Evolutionary conservation across 2,888 invertebrate species (phyloP).

Genomic region (Oeneis ivallda): DNA sequence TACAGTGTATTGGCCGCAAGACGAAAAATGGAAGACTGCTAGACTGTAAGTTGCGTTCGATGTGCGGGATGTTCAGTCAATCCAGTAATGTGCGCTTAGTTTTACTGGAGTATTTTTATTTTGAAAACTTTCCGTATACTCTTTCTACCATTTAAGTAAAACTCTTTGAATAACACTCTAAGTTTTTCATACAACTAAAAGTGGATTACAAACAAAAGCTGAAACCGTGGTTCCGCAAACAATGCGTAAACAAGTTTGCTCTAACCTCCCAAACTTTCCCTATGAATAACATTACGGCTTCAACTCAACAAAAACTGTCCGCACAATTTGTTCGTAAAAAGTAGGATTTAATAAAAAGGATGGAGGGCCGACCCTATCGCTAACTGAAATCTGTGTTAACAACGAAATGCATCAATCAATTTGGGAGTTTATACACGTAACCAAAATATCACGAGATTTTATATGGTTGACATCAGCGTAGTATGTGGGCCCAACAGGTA

Average conservation of each 20-base stretch:
- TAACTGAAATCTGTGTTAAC: not conserved
- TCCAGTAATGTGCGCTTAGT: no score
- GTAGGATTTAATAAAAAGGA: constrained; percentile 31
- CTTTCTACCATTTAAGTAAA: not conserved
- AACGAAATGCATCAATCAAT: not conserved
- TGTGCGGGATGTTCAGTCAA: no score
- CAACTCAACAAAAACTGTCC: constrained; percentile 33
- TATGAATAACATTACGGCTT: constrained; percentile 39
- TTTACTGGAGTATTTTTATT: not conserved
- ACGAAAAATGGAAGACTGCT: no score
- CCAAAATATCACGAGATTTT: not conserved
- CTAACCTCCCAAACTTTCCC: constrained; percentile 33
- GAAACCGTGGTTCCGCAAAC: constrained; percentile 24
- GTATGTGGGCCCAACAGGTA: no score
- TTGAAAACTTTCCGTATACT: not conserved
- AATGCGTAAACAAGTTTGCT: constrained; percentile 34
- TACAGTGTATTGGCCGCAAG: no score
- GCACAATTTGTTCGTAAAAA: constrained; percentile 31
- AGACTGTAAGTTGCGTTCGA: no score
- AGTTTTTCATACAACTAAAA: constrained; percentile 23
- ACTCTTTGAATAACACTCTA: constrained; percentile 7
- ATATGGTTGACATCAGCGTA: not conserved
- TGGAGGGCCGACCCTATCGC: constrained; percentile 41
- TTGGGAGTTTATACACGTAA: not conserved
- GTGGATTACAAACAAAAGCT: constrained; percentile 27